Base-by-base conservation (phyloP, 2,113 vertebrate species). In the Bambusicola thoracicus region DNA sequence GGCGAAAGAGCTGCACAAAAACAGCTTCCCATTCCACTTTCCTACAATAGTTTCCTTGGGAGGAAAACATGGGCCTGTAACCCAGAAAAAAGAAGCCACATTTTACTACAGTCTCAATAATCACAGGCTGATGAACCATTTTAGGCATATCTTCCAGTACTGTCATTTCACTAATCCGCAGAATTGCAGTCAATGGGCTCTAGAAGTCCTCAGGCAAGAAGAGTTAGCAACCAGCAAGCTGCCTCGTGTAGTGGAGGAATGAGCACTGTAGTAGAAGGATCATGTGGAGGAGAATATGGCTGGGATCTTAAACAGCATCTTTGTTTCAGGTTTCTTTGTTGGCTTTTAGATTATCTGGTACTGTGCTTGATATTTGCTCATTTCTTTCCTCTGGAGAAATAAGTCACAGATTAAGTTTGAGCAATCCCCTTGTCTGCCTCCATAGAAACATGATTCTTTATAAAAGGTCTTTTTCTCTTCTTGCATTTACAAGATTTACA, bases 11-110 rank as follows among this genome's bases (percentile, higher is more conserved):
- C 7, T 2, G 27, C 3, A 14, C 2, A 2, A 2, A 20, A 10
- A 4, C 22, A 2, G 66, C 13, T 10, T 56, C 41, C 53, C 41
- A 20, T 48, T 34, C 13, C 14, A 9, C 32, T 69, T 69, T 49
- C 24, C 49, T 1, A 0, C 8, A 46, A 4, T 0, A 1, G 6
- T 69, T 81, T 78, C 32, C 22, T 11, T 4, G 12, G 24, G 49
- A 81, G 5, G 10, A 70, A 62, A 38, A 48, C 3, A 3, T 29
- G 10, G 69, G 5, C 19, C 15, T 6, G 2, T 63, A 65, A 41
- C 6, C 4, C 27, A 4, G 11, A 73, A 32, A 55, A 55, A 73
- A 56, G 3, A 69, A 51, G 2, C 2, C 24, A 10, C 15, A 8
- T 68, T 48, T 24, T 65, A 17, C 3, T 77, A 4, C 40, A 38